Percentiles rank a stretch among this genome's conserved stretches.
Conservation (phyloP, 2,113 vertebrate species). For the Eonycteris spelaea region DNA sequence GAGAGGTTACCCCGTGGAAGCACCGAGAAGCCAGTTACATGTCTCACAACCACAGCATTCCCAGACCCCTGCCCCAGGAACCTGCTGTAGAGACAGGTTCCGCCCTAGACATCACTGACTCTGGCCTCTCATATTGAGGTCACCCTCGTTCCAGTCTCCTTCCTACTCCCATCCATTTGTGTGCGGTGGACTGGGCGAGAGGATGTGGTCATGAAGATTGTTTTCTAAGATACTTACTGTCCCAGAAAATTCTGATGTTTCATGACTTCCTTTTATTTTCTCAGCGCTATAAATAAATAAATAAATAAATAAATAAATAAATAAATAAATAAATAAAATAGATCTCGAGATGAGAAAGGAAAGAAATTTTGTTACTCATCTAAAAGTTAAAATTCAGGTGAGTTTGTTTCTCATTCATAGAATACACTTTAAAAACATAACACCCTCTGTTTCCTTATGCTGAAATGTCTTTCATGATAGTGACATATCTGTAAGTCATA, state of each 20-base stretch:
- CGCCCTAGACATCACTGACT: neutral
- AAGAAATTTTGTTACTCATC: neutral
- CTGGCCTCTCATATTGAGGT: neutral
- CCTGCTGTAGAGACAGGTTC: neutral
- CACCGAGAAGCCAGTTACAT: neutral
- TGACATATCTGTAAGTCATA: neutral
- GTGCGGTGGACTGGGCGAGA: neutral
- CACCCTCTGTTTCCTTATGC: neutral
- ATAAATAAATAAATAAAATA: too few species aligned
- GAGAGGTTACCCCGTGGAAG: neutral
- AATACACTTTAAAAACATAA: neutral
- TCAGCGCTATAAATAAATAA: too few species aligned
- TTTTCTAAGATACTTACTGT: neutral
- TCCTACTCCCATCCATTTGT: neutral
- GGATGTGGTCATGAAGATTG: neutral
- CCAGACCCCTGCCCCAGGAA: neutral
- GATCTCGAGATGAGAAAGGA: neutral
- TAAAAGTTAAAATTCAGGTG: neutral
- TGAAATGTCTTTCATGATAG: neutral
- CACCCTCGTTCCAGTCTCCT: neutral
- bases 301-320: too few species aligned
- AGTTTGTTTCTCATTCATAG: neutral
- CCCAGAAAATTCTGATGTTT: neutral
- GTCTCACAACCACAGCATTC: neutral
- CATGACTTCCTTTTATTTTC: neutral